Conservation (phyloP, 2,113 vertebrate species). For the Nettapus auritus region DNA sequence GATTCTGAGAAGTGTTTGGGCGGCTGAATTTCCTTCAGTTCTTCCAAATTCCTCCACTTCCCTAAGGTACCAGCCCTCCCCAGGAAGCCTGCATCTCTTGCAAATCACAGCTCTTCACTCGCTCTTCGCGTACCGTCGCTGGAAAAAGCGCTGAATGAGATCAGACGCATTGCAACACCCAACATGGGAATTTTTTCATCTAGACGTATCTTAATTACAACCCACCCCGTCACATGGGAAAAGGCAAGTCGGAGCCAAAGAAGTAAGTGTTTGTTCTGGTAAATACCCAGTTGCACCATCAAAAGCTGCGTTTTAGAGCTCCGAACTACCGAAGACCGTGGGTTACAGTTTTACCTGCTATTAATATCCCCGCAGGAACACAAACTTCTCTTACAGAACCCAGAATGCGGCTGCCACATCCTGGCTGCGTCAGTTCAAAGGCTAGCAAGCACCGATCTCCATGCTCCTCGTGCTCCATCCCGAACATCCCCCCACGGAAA, state of each 20-base stretch:
- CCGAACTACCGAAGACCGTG: neutral
- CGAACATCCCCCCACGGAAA: neutral
- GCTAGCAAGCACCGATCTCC: neutral
- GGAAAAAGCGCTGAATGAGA: constrained; percentile 33
- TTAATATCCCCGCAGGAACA: neutral
- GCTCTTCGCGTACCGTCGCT: neutral
- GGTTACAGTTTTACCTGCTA: neutral
- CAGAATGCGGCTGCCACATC: neutral
- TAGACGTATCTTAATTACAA: constrained; percentile 40
- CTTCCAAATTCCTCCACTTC: neutral
- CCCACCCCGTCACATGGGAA: constrained; percentile 59
- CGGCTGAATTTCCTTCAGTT: neutral
- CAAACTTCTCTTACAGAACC: neutral
- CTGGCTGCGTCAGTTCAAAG: neutral
- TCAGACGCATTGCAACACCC: constrained; percentile 41
- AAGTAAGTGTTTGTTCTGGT: constrained; percentile 40
- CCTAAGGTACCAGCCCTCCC: neutral
- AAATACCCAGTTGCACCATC: constrained; percentile 24
- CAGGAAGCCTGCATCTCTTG: neutral
- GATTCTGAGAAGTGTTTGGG: neutral
- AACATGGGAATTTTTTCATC: constrained; percentile 49
- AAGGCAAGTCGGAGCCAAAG: constrained; percentile 51
- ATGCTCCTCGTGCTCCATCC: neutral
- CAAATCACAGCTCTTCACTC: neutral
- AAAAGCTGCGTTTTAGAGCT: neutral